Evolutionary conservation across 2,888 invertebrate species (phyloP).

Genomic region (Rhagonycha fulva): DNA sequence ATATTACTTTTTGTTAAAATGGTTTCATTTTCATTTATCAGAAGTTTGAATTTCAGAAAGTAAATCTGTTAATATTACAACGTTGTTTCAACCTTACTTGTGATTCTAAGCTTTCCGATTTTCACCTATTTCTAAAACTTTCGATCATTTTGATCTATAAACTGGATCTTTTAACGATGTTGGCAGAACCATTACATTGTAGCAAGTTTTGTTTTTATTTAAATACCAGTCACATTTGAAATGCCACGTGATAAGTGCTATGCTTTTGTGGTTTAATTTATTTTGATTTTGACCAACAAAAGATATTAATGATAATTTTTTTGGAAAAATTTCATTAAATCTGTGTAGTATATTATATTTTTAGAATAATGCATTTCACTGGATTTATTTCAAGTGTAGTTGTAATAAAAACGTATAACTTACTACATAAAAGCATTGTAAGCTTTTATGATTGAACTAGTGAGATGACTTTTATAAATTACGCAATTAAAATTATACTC

Average conservation of each 20-base stretch:
- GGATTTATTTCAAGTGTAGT: background rate
- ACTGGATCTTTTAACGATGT: too few species aligned
- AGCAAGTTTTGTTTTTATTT: background rate
- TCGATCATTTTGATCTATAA: too few species aligned
- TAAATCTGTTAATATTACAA: too few species aligned
- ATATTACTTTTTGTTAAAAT: background rate
- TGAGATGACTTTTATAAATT: background rate
- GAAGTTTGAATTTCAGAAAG: too few species aligned
- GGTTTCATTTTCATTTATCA: background rate
- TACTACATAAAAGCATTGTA: background rate
- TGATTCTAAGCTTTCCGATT: too few species aligned
- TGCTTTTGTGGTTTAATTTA: background rate
- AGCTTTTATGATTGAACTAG: background rate
- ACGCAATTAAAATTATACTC: background rate
- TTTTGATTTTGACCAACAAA: background rate
- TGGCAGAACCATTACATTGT: too few species aligned
- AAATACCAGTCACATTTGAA: background rate
- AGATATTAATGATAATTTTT: background rate
- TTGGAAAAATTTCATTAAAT: background rate
- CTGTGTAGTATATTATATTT: background rate
- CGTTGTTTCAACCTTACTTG: too few species aligned
- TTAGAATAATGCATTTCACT: background rate
- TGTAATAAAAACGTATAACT: background rate
- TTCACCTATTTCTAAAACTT: too few species aligned
- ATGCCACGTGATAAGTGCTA: too few species aligned